phyloP scores from a whole-genome alignment of 1,140 invertebrate genomes.

The Sitodiplosis mosellana region DNA sequence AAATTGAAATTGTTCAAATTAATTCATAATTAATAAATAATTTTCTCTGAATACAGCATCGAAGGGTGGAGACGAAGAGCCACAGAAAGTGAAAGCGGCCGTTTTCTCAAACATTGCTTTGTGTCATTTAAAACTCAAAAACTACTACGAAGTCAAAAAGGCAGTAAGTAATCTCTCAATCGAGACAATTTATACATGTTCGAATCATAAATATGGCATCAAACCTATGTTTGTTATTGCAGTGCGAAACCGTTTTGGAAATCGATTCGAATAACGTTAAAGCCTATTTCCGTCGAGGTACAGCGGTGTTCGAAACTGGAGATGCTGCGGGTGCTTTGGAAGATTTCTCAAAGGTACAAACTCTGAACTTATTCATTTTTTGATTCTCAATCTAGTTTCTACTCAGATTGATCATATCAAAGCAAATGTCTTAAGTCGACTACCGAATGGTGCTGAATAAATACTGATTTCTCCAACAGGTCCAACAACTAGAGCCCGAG shows the following conservation, averaged over 20 bases:
- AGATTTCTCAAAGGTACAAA: constrained; percentile 60
- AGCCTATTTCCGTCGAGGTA: constrained; percentile 73
- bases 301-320: constrained; percentile 53
- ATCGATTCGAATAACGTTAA: constrained; percentile 71
- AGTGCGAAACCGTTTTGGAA: constrained; percentile 26
- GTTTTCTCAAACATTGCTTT: constrained; percentile 70
- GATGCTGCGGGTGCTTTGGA: constrained; percentile 60
- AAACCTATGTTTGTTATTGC: not conserved
- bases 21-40: not conserved
- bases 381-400: not conserved
- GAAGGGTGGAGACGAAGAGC: constrained; percentile 25
- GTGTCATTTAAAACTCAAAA: constrained; percentile 66
- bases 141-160: constrained; percentile 51
- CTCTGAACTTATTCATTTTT: constrained; percentile 8
- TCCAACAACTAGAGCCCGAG: constrained; percentile 38
- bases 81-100: constrained; percentile 46
- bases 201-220: not conserved
- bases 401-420: no score
- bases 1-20: not conserved
- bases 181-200: not conserved
- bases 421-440: no score
- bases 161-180: constrained; percentile 25
- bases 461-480: constrained; percentile 6
- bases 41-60: constrained; percentile 8
- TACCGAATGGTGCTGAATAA: no score